Conservation (phyloP, 1,140 invertebrate genomes). For the Danaus plexippus region DNA sequence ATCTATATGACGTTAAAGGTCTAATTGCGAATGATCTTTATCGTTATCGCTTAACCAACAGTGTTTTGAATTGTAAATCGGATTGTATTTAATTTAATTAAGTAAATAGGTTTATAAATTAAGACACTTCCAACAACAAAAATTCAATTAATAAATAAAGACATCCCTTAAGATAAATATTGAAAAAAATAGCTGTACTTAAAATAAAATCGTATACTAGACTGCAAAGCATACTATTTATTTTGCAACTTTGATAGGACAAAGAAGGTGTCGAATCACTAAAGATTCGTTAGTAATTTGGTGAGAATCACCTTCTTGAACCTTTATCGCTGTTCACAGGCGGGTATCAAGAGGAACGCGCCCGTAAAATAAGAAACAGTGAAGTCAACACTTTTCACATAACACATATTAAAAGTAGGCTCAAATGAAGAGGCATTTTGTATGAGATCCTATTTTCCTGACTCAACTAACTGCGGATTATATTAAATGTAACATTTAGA, state of each 20-base stretch:
- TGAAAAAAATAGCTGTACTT: neutral
- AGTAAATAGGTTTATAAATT: conserved; percentile 1
- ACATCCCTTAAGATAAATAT: neutral
- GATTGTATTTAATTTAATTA: conserved; percentile 10
- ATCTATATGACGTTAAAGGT: conserved; percentile 8
- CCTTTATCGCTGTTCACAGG: conserved; percentile 13
- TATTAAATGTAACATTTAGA: conserved; percentile 41
- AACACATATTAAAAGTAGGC: conserved; percentile 32
- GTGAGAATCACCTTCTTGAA: conserved; percentile 7
- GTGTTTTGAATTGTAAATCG: conserved; percentile 10
- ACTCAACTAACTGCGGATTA: conserved; percentile 59
- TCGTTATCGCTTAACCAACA: conserved; percentile 6
- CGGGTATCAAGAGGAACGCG: conserved; percentile 10
- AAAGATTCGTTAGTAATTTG: conserved; percentile 10
- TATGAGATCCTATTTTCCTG: conserved; percentile 49
- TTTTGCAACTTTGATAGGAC: conserved; percentile 2
- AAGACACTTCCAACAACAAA: too few species aligned
- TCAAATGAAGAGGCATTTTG: conserved; percentile 44
- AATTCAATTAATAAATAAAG: too few species aligned
- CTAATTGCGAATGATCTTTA: conserved; percentile 18
- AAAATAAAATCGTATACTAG: neutral
- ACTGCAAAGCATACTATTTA: neutral
- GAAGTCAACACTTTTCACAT: conserved; percentile 32
- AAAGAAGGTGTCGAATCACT: neutral
- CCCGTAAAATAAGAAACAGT: conserved; percentile 27